Conservation (phyloP, 2,888 invertebrate species). For the Ichneumoninae sp. region DNA sequence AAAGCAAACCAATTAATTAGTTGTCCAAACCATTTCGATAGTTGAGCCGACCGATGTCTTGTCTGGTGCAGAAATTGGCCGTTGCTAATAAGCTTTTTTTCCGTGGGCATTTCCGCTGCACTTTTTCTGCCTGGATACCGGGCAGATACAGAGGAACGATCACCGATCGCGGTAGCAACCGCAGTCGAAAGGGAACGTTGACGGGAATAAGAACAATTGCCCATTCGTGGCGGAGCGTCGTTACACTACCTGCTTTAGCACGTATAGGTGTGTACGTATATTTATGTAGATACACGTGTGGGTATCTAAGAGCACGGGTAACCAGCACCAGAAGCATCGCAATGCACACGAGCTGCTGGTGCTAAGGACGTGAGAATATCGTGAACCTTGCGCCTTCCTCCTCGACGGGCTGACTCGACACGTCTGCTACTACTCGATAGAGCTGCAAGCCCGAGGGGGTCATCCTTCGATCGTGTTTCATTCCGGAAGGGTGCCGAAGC, state of each 20-base stretch:
- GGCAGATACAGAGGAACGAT: constrained; percentile 47
- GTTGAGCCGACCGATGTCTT: background rate
- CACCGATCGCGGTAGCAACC: constrained; percentile 32
- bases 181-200: constrained; percentile 60
- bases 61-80: background rate
- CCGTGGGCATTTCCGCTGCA: constrained; percentile 12
- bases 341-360: constrained; percentile 57
- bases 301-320: constrained; percentile 50
- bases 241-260: constrained; percentile 43
- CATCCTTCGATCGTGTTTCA: constrained; percentile 36
- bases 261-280: constrained; percentile 6
- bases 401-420: constrained; percentile 58
- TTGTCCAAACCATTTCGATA: background rate
- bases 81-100: background rate
- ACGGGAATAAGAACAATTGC: constrained; percentile 69
- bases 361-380: constrained; percentile 69
- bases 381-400: constrained; percentile 64
- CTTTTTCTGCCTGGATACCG: constrained; percentile 35
- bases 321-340: constrained; percentile 58
- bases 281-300: constrained; percentile 10
- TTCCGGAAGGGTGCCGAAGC: constrained; percentile 6
- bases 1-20: too few species aligned
- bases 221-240: constrained; percentile 64
- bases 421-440: constrained; percentile 59
- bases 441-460: constrained; percentile 30